A percentile compares a stretch with the other conserved stretches of the same genome.
phyloP scores from a whole-genome alignment of 2,888 invertebrate species.

The Drosophila fungiperda region DNA sequence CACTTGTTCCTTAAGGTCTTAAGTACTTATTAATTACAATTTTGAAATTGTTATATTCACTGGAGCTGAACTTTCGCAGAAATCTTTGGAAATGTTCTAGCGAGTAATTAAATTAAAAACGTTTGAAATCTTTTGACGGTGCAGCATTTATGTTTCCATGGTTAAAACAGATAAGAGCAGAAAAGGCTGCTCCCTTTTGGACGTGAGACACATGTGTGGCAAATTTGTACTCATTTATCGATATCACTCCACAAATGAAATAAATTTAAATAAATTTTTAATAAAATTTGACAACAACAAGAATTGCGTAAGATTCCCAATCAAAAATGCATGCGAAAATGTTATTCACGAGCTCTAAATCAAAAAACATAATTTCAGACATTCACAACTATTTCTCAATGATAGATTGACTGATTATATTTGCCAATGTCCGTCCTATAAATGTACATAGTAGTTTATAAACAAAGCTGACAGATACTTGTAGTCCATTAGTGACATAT shows the following conservation, averaged over 20 bases:
- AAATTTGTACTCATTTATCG: not conserved
- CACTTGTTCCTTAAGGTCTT: slow-evolving; percentile 9
- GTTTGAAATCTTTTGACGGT: slow-evolving; percentile 1
- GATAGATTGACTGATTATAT: slow-evolving; percentile 53
- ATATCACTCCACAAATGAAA: not conserved
- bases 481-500: slow-evolving; percentile 46
- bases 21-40: slow-evolving; percentile 19
- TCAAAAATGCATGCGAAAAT: not conserved
- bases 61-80: not conserved
- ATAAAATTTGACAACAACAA: not conserved
- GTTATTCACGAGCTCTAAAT: not conserved
- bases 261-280: not conserved
- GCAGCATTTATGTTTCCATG: not conserved
- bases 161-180: not conserved
- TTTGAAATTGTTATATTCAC: not conserved
- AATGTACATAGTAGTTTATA: slow-evolving; percentile 18
- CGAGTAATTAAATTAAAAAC: slow-evolving; percentile 9
- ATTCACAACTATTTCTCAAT: slow-evolving; percentile 42
- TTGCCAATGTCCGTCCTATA: slow-evolving; percentile 23
- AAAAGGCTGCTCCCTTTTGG: not conserved
- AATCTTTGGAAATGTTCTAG: not conserved
- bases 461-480: slow-evolving; percentile 10
- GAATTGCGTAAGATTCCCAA: not conserved
- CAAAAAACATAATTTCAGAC: not conserved
- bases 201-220: not conserved